Evolutionary conservation across 2,113 vertebrate genomes (phyloP).

Genomic region (Peromyscus californicus): DNA sequence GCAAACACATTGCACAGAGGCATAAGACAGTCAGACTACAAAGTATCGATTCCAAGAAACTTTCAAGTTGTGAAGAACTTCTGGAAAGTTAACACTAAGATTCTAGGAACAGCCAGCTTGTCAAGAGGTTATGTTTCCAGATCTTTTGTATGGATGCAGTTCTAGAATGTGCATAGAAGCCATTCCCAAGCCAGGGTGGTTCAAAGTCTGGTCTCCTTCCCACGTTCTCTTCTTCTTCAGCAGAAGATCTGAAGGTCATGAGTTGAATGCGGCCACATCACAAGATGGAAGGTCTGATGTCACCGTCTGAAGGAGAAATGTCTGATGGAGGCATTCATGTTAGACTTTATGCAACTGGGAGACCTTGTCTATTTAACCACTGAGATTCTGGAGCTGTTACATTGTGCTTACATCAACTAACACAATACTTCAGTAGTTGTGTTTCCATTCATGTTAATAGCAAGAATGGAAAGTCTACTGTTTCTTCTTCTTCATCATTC

Average conservation of each 20-base stretch:
- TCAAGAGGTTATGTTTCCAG: neutral
- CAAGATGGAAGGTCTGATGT: neutral
- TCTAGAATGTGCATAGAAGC: neutral
- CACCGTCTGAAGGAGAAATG: neutral
- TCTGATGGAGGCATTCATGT: neutral
- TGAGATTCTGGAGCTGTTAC: neutral
- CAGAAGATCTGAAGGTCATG: neutral
- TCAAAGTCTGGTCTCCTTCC: neutral
- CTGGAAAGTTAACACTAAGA: neutral
- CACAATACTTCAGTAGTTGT: no score
- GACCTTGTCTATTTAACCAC: neutral
- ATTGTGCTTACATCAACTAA: no score
- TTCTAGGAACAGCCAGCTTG: neutral
- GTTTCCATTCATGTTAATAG: neutral
- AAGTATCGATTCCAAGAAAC: conserved; percentile 26
- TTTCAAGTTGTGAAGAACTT: neutral
- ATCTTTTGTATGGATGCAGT: no score
- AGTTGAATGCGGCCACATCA: neutral
- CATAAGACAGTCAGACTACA: neutral
- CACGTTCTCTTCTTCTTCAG: neutral
- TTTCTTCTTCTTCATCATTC: neutral
- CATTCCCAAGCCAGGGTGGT: neutral
- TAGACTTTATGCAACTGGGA: neutral
- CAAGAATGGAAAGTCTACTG: neutral
- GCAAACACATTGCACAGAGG: neutral